Evolutionary conservation across 2,888 invertebrate species (phyloP), one percentile per base, ranked within the genome.

Genomic region (Acanthosepion esculentum): DNA sequence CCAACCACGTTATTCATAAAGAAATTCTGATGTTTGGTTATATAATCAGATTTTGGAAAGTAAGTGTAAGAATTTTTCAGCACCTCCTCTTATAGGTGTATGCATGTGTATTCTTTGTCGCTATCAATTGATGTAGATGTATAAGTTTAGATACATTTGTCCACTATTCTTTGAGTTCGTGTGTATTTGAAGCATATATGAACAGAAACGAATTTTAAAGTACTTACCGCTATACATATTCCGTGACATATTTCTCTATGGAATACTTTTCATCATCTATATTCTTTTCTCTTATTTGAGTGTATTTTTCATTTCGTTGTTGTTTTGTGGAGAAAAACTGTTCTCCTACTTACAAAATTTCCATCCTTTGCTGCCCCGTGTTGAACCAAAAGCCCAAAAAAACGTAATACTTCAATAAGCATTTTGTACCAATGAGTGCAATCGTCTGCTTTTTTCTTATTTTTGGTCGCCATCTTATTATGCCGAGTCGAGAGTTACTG

Each of bases 381-480:
- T 78, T n/a, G 10, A 78, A 78, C 33, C n/a, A 78, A 33, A 78
- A 78, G 15, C 12, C 78, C n/a, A n/a, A 7, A n/a, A 7, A 78
- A 78, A n/a, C n/a, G 78, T 78, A n/a, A 78, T 12, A 78, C 78
- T n/a, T 78, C 78, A 78, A 78, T n/a, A 78, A n/a, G n/a, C 78
- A n/a, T 78, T 78, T 78, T 78, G 10, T 78, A 78, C 78, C 78
- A 78, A 12, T 78, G 78, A n/a, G n/a, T 78, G 78, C 78, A 78
- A 78, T 33, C n/a, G 78, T 78, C 78, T 78, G n/a, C 18, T 78
- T 33, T 3, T 33, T 78, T 78, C 33, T n/a, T 78, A 33, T 78
- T 33, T 78, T 78, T 78, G 78, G 78, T n/a, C 78, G 78, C 78
- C 15, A 78, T 78, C 33, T 78, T 78, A 33, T n/a, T n/a, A n/a